A percentile compares a stretch with the other conserved stretches of the same genome.
Evolutionary conservation across 2,113 vertebrate genomes (phyloP).

Genomic region (Anhinga anhinga): DNA sequence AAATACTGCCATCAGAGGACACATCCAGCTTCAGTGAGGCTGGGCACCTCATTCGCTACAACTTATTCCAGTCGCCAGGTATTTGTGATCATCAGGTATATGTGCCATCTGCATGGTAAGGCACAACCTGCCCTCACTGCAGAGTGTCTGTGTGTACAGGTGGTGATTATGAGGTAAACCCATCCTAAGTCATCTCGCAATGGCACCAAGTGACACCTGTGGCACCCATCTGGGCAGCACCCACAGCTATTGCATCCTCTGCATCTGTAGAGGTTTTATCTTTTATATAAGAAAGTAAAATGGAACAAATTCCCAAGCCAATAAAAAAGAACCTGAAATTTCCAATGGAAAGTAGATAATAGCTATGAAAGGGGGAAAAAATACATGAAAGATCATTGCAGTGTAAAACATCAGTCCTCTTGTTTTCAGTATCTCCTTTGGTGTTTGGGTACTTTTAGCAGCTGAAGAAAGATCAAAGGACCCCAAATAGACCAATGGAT

Average conservation of each 20-base stretch:
- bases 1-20: background rate
- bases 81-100: background rate
- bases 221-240: too few species aligned
- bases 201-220: background rate
- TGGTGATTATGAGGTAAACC: background rate
- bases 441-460: background rate
- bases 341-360: background rate
- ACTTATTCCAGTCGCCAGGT: fast-evolving
- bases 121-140: background rate
- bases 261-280: background rate
- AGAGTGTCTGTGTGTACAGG: background rate
- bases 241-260: background rate
- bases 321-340: background rate
- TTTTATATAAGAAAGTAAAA: background rate
- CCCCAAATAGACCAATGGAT: background rate
- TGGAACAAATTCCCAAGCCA: background rate
- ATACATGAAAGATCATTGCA: background rate
- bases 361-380: background rate
- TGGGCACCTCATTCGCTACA: background rate
- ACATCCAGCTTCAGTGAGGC: background rate
- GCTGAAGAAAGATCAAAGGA: background rate
- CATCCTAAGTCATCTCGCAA: background rate
- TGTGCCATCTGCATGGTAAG: background rate
- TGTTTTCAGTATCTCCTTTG: background rate
- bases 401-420: background rate